These are phyloP conservation scores for Cordilura impudica DNA, from an alignment of 2,888 invertebrate genomes.

Conservation along the genomic window DNA sequence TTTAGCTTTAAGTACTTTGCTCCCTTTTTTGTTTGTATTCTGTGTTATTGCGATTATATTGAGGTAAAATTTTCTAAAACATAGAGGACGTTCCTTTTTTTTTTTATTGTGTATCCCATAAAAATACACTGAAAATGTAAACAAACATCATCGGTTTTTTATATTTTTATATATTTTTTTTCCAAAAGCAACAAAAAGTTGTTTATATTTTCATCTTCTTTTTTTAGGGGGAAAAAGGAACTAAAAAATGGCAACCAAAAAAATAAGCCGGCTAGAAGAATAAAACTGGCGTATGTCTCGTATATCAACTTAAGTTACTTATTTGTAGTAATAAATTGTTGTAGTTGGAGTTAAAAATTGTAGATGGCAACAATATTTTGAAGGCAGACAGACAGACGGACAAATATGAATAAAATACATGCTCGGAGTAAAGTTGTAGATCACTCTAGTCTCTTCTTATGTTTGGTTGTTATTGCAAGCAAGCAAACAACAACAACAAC, in stretches of 20 bases:
- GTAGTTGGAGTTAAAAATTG: background rate
- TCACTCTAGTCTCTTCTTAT: background rate
- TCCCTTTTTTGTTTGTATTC: slow-evolving; percentile 2
- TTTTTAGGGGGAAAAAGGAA: background rate
- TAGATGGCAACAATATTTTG: background rate
- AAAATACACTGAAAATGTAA: slow-evolving; percentile 27
- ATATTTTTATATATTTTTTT: slow-evolving; percentile 9
- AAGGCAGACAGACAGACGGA: background rate
- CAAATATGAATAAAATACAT: too few relatives aligned
- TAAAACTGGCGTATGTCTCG: background rate
- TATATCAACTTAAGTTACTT: background rate
- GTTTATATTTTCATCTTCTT: slow-evolving; percentile 42
- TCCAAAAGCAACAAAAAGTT: slow-evolving; percentile 14
- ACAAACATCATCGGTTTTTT: slow-evolving; percentile 36
- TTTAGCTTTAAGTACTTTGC: slow-evolving; percentile 38
- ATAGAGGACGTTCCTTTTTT: background rate
- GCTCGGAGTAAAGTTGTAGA: background rate
- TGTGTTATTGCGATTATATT: slow-evolving; percentile 20
- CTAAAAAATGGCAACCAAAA: background rate
- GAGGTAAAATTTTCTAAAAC: slow-evolving; percentile 15
- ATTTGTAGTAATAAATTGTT: background rate
- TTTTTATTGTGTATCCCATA: slow-evolving; percentile 9
- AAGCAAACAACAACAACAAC: background rate
- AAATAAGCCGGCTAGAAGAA: slow-evolving; percentile 38
- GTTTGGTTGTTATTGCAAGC: background rate